Conservation (phyloP, 2,113 vertebrate genomes). For the Tragelaphus scriptus region DNA sequence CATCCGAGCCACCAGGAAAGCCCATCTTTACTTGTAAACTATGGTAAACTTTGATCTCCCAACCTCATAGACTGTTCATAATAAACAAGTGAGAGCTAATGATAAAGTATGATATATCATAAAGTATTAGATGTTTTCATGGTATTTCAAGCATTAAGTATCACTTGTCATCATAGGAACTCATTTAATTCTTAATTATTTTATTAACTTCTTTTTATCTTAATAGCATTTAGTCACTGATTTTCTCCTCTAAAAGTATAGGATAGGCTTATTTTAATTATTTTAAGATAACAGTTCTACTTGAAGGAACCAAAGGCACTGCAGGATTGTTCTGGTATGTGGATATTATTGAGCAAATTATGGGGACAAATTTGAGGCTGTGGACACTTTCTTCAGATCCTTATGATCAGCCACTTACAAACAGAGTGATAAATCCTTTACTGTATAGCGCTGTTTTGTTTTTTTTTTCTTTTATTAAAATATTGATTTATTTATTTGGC, state of each 20-base stretch:
- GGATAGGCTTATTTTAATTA: not conserved
- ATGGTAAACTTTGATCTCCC: not conserved
- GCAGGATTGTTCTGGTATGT: not conserved
- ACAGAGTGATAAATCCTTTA: not conserved
- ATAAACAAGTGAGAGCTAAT: conserved; percentile 8
- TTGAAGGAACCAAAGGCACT: not conserved
- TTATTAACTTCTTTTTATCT: conserved; percentile 25
- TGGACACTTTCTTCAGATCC: not conserved
- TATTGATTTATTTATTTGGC: not conserved
- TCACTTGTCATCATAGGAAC: not conserved
- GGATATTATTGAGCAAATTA: not conserved
- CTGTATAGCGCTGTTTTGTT: not conserved
- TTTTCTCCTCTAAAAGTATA: not conserved
- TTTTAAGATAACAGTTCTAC: not conserved
- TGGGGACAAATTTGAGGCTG: not conserved
- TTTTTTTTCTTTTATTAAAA: not conserved
- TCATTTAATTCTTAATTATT: not conserved
- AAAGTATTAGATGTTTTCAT: not conserved
- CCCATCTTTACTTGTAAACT: not conserved
- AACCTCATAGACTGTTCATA: not conserved
- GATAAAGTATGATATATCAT: not conserved
- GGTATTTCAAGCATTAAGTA: not conserved
- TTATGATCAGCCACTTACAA: not conserved
- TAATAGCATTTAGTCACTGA: not conserved
- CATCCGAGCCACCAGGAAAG: not conserved